Conservation (phyloP, 1,140 invertebrate species). For the Pachypsylla venusta region DNA sequence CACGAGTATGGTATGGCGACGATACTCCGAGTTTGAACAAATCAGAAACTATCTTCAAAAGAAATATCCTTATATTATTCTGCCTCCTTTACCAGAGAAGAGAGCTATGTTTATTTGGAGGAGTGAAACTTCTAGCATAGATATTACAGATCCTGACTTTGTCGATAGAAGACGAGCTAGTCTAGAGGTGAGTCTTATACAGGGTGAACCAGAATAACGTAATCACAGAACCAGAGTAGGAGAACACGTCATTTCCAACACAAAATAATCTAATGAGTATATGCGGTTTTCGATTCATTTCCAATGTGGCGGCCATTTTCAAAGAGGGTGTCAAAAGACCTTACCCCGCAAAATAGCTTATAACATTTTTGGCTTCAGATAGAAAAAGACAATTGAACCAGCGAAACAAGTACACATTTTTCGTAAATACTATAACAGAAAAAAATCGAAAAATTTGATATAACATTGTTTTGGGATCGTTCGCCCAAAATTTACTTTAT, state of each 20-base stretch:
- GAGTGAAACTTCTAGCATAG: conserved; percentile 44
- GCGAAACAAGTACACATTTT: too few species aligned
- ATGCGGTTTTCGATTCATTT: too few species aligned
- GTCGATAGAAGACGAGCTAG: conserved; percentile 61
- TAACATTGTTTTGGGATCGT: too few species aligned
- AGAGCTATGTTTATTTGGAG: conserved; percentile 65
- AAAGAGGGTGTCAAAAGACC: conserved; percentile 9
- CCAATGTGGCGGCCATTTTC: neutral
- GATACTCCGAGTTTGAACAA: conserved; percentile 73
- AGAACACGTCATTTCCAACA: neutral
- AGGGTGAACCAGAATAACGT: conserved; percentile 8
- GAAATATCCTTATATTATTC: conserved; percentile 58
- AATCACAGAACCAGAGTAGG: conserved; percentile 12
- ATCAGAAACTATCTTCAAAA: conserved; percentile 57
- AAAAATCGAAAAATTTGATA: too few species aligned
- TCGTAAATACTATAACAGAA: too few species aligned
- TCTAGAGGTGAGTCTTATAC: conserved; percentile 41
- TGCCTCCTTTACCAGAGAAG: conserved; percentile 70
- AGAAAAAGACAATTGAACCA: too few species aligned
- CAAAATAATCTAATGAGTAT: neutral
- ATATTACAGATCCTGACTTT: conserved; percentile 75
- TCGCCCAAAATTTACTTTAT: too few species aligned
- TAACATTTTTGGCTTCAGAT: too few species aligned
- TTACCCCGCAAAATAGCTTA: conserved; percentile 12
- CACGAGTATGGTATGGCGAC: conserved; percentile 55